Base-by-base conservation (phyloP, 2,113 vertebrate species). In the Lepus europaeus region DNA sequence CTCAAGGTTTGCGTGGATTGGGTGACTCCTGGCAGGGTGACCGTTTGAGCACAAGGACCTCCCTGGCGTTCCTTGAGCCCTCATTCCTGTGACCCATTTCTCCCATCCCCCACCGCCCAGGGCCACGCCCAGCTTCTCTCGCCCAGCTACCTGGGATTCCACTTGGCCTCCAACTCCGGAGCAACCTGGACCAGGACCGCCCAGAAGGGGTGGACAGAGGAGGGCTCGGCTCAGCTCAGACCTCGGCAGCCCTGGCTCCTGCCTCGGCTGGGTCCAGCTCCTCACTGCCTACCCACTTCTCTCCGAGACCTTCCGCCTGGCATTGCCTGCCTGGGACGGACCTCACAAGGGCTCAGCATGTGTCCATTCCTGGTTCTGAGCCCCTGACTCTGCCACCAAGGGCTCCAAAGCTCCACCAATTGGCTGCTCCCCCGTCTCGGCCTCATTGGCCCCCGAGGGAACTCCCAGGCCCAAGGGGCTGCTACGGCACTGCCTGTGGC, bases 371-470 rank as follows among this genome's bases (percentile, higher is more conserved):
- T 3, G 2, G 25, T 17, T 63, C 56, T 49, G 59, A 87, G 9
- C 83, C 33, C 61, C 70, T 19, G 36, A 33, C 0, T 0, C 29
- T 72, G 11, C 36, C 45, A 11, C 49, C 5, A 3, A 16, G 22
- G 88, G 9, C 14, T 53, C 49, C 23, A 2, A 51, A 45, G 11
- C 80, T 49, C 36, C 19, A 31, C 56, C 12, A 29, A 4, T 3
- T 17, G 51, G 29, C 39, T 39, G 31, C 36, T 22, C 9, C 19
- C 39, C 12, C 4, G 2, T 9, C 27, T 80, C 9, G 36, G 31
- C 59, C 0, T 0, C 4, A 8, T 3, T 27, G 51, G 6, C 23
- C 73, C 9, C 49, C 27, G n/a, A 19, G 68, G 76, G 59, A 83
- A 59, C 9, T 31, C 56, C n/a, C 3, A 29, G 66, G n/a, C 81